Base-by-base conservation (phyloP, 1,140 invertebrate genomes). In the Pseudomyrmex flavicornis region DNA sequence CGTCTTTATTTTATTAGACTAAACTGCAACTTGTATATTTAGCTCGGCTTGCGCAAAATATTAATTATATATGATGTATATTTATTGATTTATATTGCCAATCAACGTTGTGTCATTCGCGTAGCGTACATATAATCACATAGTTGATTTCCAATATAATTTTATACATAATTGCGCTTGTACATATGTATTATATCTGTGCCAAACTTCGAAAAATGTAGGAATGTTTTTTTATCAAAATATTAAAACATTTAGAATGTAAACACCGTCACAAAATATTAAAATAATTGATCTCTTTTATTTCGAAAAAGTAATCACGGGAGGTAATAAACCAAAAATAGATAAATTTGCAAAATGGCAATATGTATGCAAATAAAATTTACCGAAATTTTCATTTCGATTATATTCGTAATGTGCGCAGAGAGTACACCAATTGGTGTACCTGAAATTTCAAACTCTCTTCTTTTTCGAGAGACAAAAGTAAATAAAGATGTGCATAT, bases 21-120 rank as follows among this genome's bases (percentile, higher is more conserved):
- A n/a, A 66, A 85, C 85, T 84, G 59, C 56, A 15, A n/a, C 35
- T 50, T 72, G 56, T 46, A 70, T 59, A 56, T 76, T 87, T 86
- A 52, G 66, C 9, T 54, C 58, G 46, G 48, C 20, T 52, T 46
- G 69, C 56, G 44, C 79, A 48, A 83, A 76, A 80, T 83, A 75
- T 82, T 87, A 83, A 87, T 87, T 35, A 35, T 7, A 35, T 86
- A 86, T 72, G 12, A 50, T 61, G 54, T 86, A 86, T 86, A 76
- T 82, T 76, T 69, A 86, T 65, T 69, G 85, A 66, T 75, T 86
- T 62, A 58, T 83, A 58, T 83, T 68, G 79, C 61, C 83, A 74
- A 85, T 79, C 72, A 52, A 61, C 52, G 3, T 44, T 17, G 46
- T 62, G 56, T 22, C 52, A 85, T 46, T 69, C 83, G 35, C 52